Conservation (phyloP, 35 echinoderm and acorn worm genomes). For the Diadema setosum region DNA sequence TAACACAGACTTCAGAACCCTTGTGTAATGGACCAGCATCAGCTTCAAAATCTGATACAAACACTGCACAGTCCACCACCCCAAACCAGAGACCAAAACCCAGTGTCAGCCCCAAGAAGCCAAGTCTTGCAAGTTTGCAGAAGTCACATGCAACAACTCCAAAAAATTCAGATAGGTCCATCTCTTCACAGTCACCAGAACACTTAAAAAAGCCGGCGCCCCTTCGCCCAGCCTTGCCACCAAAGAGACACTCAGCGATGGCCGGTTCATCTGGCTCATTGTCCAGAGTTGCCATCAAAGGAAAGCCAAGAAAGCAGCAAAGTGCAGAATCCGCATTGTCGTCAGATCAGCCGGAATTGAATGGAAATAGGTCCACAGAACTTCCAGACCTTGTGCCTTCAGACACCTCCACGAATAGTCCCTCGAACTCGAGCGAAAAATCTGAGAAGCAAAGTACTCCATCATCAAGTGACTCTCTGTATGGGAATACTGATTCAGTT, state of each 20-base stretch:
- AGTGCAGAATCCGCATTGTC: not conserved
- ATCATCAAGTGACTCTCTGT: not conserved
- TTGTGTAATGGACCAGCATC: no score
- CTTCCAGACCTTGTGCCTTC: not conserved
- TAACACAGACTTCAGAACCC: no score
- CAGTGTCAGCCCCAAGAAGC: not conserved
- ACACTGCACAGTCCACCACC: not conserved
- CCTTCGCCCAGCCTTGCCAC: not conserved
- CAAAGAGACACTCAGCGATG: not conserved
- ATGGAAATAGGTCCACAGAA: not conserved
- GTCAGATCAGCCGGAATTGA: not conserved
- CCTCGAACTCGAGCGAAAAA: not conserved
- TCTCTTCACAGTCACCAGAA: no score
- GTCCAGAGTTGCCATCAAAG: not conserved
- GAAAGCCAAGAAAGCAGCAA: not conserved
- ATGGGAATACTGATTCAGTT: no score
- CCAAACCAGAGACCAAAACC: not conserved
- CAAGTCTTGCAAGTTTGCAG: not conserved
- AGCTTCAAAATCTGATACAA: not conserved
- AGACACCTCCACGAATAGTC: not conserved
- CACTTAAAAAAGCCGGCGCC: not conserved
- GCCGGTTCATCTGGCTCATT: not conserved
- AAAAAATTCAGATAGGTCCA: not conserved
- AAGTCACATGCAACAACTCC: not conserved
- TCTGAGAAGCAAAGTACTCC: not conserved